Base-by-base conservation (phyloP, 2,888 invertebrate species). In the Cynaeus angustus region DNA sequence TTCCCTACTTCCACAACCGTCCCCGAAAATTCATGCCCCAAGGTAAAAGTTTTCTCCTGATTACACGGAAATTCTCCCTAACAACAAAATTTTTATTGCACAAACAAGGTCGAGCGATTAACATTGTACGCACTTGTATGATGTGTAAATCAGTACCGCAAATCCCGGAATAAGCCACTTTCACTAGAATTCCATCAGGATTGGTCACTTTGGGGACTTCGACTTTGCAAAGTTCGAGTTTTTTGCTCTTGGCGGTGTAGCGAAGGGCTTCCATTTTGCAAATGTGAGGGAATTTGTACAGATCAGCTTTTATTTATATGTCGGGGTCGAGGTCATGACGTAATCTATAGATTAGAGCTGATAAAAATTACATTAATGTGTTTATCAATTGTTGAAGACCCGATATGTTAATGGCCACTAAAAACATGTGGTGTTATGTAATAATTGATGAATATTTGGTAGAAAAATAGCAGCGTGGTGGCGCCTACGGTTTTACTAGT, bases 91-190 rank as follows among this genome's bases (percentile, higher is more conserved):
- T 28, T 50, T 43, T 6, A 62, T 38, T n/a, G n/a, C n/a, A n/a
- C n/a, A n/a, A 38, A 38, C 77, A 78, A 52, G 66, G 67, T 56
- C 65, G 43, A 50, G 70, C n/a, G 5, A 48, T 46, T 12, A 14
- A 46, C 7, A 16, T 37, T 9, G 21, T n/a, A 75, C 80, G 78
- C 85, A 92, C 92, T 85, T 90, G 88, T 7, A 92, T 86, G 55
- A 92, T 91, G 76, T 92, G 92, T 3, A 93, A 83, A 82, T 93
- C 93, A 0, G 92, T 92, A 0, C 92, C 92, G 77, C 93, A 93
- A 26, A 92, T 85, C 0, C 93, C 92, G 0, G 92, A 84, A 78
- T 89, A 92, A 5, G 90, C 88, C 0, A 92, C 91, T 80, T 87
- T 89, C 0, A 93, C 86, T 1, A 92, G 86, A 52, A 92, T 89